These are phyloP conservation scores for Hozukius guyotensis DNA, from an alignment of 2,797 vertebrate genomes.

Conservation along the genomic window DNA sequence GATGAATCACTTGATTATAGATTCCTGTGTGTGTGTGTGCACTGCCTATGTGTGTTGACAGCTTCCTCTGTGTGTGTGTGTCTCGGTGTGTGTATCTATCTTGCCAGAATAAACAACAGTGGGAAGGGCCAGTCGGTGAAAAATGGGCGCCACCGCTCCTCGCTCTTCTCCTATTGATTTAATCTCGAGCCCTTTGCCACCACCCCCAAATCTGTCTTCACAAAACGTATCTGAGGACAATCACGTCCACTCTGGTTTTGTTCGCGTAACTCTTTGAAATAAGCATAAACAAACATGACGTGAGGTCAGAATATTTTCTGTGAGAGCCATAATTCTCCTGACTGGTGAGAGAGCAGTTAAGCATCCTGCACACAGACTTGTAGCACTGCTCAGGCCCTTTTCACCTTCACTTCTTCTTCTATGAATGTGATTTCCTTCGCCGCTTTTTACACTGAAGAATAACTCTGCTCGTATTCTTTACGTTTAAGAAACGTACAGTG, in stretches of 20 bases:
- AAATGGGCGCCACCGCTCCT: constrained; percentile 46
- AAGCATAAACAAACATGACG: constrained; percentile 62
- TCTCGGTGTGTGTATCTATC: constrained; percentile 10
- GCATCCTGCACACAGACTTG: neutral
- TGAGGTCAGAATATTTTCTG: constrained; percentile 37
- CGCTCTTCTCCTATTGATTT: constrained; percentile 66
- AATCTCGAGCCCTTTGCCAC: constrained; percentile 62
- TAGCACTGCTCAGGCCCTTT: neutral
- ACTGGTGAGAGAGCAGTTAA: constrained; percentile 1
- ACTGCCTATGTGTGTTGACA: constrained; percentile 16
- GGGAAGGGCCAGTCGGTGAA: constrained; percentile 55
- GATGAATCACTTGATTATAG: constrained; percentile 63
- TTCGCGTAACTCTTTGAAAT: constrained; percentile 49
- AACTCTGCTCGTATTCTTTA: neutral
- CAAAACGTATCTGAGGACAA: constrained; percentile 62
- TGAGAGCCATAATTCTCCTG: constrained; percentile 38
- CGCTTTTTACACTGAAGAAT: neutral
- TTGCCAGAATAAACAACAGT: constrained; percentile 56
- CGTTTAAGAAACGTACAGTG: neutral
- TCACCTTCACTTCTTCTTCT: constrained; percentile 12
- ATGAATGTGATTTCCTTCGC: neutral
- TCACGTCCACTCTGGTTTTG: constrained; percentile 53
- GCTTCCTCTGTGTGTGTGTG: constrained; percentile 29
- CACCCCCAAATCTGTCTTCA: constrained; percentile 56
- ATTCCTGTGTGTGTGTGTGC: constrained; percentile 23